A percentile compares a stretch with the other conserved stretches of the same genome.
Conservation (phyloP, 2,888 invertebrate genomes). For the Molanna angustata region DNA sequence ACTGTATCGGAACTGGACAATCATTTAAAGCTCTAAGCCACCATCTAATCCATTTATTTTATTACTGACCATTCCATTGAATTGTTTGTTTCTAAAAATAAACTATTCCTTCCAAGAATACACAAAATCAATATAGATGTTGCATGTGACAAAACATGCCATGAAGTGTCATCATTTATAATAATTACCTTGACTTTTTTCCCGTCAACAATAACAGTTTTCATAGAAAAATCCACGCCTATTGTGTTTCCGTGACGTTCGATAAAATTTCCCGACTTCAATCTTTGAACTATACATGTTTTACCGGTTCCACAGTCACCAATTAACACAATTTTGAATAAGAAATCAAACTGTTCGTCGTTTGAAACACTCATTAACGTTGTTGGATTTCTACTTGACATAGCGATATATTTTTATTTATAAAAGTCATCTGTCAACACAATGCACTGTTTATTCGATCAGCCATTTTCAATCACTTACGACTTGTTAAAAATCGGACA, state of each 20-base stretch:
- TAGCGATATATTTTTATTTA: slow-evolving; percentile 38
- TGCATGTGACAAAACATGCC: no score
- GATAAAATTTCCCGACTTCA: slow-evolving; percentile 93
- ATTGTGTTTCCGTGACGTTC: slow-evolving; percentile 96
- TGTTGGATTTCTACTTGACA: slow-evolving; percentile 73
- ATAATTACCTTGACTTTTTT: slow-evolving; percentile 90
- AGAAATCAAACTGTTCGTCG: slow-evolving; percentile 52
- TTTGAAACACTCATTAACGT: slow-evolving; percentile 69
- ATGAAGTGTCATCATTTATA: no score
- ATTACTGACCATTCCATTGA: slow-evolving; percentile 2
- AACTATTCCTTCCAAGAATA: no score
- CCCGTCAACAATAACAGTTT: slow-evolving; percentile 89
- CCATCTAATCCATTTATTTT: slow-evolving; percentile 8
- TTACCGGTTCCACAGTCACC: slow-evolving; percentile 91
- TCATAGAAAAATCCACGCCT: slow-evolving; percentile 98
- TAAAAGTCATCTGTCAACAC: slow-evolving; percentile 23
- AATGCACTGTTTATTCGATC: slow-evolving; percentile 23
- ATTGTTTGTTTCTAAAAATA: slow-evolving; percentile 14
- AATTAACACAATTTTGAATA: slow-evolving; percentile 93
- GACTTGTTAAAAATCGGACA: no score
- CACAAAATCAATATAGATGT: no score
- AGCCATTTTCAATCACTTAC: slow-evolving; percentile 19
- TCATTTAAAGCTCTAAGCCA: no score
- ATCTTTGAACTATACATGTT: slow-evolving; percentile 92
- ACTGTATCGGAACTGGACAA: no score